Conservation (phyloP, 2,888 invertebrate species). For the Caenorhabditis afra region DNA sequence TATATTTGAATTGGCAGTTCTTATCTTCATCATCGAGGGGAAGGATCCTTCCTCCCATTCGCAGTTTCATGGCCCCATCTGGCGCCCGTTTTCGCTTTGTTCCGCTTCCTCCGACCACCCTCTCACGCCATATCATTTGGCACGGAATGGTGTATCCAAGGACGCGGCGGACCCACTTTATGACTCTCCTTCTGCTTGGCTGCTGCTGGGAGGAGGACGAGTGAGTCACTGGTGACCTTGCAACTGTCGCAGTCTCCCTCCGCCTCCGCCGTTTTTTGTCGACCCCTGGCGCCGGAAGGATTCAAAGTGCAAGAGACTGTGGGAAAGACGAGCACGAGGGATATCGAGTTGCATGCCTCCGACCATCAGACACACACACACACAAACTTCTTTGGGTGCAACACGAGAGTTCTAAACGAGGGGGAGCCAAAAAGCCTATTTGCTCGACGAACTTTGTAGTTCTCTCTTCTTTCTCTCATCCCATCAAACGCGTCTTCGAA, state of each 20-base stretch:
- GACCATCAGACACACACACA: slow-evolving; percentile 6
- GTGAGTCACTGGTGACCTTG: slow-evolving; percentile 46
- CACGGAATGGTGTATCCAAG: slow-evolving; percentile 24
- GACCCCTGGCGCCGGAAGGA: neutral
- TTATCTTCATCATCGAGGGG: too few species aligned
- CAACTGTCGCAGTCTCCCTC: slow-evolving; percentile 20
- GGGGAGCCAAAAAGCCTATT: neutral
- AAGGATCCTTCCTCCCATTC: too few species aligned
- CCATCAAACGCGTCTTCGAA: slow-evolving; percentile 31
- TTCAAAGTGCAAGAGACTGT: slow-evolving; percentile 12
- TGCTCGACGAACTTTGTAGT: slow-evolving; percentile 32
- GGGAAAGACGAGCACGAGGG: slow-evolving; percentile 24
- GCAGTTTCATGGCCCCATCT: neutral
- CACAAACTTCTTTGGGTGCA: slow-evolving; percentile 15
- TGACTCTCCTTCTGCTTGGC: slow-evolving; percentile 13
- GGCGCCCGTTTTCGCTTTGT: slow-evolving; percentile 12
- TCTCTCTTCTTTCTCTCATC: slow-evolving; percentile 3
- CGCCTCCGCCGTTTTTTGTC: neutral
- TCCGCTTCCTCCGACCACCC: slow-evolving; percentile 4
- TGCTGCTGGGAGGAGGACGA: slow-evolving; percentile 4
- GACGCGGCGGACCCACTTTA: slow-evolving; percentile 19
- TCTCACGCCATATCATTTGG: slow-evolving; percentile 13
- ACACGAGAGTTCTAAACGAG: slow-evolving; percentile 16
- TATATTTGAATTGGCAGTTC: too few species aligned
- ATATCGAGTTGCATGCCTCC: slow-evolving; percentile 18